Percentiles rank a stretch among this genome's conserved stretches.
Evolutionary conservation across 2,113 vertebrate genomes (phyloP).

Genomic region (Phalacrocorax brasilianus): DNA sequence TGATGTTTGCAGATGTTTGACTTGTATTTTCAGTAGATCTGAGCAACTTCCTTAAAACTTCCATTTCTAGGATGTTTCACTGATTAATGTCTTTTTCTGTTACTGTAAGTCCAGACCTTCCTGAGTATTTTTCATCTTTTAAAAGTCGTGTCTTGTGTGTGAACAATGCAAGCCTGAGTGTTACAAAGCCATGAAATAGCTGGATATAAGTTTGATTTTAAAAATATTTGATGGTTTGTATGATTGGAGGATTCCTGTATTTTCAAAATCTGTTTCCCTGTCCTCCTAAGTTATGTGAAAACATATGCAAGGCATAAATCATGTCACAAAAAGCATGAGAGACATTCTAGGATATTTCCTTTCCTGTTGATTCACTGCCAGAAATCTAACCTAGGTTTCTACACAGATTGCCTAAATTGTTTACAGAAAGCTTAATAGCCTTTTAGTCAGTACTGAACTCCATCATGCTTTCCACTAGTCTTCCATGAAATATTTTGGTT

Average conservation of each 20-base stretch:
- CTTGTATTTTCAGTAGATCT: background rate
- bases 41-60: background rate
- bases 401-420: conserved; percentile 14
- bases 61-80: background rate
- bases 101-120: too few relatives aligned
- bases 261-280: background rate
- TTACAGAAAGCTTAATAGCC: conserved; percentile 17
- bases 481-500: conserved; percentile 2
- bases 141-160: background rate
- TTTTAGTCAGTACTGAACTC: conserved; percentile 3
- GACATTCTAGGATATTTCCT: conserved; percentile 7
- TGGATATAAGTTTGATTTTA: background rate
- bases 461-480: background rate
- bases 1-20: background rate
- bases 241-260: background rate
- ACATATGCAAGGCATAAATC: background rate
- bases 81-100: background rate
- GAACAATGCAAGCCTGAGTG: background rate
- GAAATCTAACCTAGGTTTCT: conserved; percentile 22
- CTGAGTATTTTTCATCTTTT: background rate
- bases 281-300: background rate
- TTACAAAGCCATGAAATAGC: background rate
- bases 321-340: background rate
- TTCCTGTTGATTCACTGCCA: background rate
- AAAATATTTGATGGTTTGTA: background rate